Evolutionary conservation across 1,140 invertebrate species (phyloP), one percentile per base, ranked within the genome.

Genomic region (Drosophila santomea): DNA sequence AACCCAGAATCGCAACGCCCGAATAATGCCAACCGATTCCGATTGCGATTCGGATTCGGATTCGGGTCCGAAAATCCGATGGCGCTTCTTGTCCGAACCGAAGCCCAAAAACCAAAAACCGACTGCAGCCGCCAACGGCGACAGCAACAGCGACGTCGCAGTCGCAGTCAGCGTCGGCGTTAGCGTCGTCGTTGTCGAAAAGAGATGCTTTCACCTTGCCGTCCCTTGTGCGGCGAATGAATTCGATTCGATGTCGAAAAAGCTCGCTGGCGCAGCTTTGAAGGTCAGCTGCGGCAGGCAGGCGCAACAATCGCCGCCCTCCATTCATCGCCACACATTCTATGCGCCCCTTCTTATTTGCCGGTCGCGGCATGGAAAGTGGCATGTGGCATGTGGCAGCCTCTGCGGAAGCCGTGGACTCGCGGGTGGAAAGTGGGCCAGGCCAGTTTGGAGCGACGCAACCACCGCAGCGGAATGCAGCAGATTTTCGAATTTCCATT

Each of bases 401-500:
- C 35, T 66, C 44, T 66, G 63, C 58, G 50, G 63, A 68, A 28
- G 32, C 32, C 35, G n/a, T 17, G 15, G 20, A 48, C 48, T 14
- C 14, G 44, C 57, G 64, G 59, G 76, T 76, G 66, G 47, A 66
- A 84, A 84, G 55, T 84, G 80, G 80, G 77, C 43, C 81, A 84
- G 59, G n/a, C n/a, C 25, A 28, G 47, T 7, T 15, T 4, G 25
- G 23, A 28, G 47, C 47, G 58, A 36, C 35, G 58, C 62, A 58
- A 17, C 57, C 25, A 23, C 61, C 66, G 66, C 73, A 82, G 56
- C 50, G 28, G 61, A 72, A 79, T 84, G 80, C 77, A 85, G 77
- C 61, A 60, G 50, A 72, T 47, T 80, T 84, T 84, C 80, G 81
- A 76, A 58, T 39, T 84, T 84, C 80, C 80, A 56, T n/a, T 23